Evolutionary conservation across 2,888 invertebrate genomes (phyloP), one percentile per base, ranked within the genome.

Genomic region (Cheilosia urbana): DNA sequence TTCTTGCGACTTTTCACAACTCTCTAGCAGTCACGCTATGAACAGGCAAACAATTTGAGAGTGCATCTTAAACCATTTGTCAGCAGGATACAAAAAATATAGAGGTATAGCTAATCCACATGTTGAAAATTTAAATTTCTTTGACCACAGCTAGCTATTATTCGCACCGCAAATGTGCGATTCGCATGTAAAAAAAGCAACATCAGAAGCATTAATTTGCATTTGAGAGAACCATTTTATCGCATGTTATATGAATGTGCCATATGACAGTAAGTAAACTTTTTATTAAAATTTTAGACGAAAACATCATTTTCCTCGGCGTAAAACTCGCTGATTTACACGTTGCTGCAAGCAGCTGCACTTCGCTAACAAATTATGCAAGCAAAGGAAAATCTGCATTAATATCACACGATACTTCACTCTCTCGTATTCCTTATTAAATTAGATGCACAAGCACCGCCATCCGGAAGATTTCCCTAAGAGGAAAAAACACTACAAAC

Each of bases 401-500:
- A 78, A 78, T 75, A 71, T 65, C 68, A 69, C 79, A 75, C 69
- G 58, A 79, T 47, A 63, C 60, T 71, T 58, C 69, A 69, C 62
- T 75, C 57, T 34, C 53, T 75, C 27, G 65, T 30, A 65, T 65
- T 75, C 69, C 71, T 84, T 80, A 84, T 80, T 75, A 79, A 84
- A 84, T 84, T 84, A 84, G 84, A 80, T 79, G 79, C 83, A 84
- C 69, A 69, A 79, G 53, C 78, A 65, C 58, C 69, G 51, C 37
- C 84, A 80, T 84, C 79, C 80, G 84, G 79, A 79, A 79, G 79
- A 73, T 63, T 83, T 72, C 45, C 65, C 53, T 66, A 37, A 71
- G 66, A 66, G 60, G 47, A 62, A 79, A 79, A 75, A 72, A 69
- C 37, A 69, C 51, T 55, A 71, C 69, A 84, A 53, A 51, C 58